Percentiles rank a stretch among this genome's conserved stretches.
These are phyloP conservation scores for Chrosomus eos DNA, from an alignment of 2,797 vertebrate genomes.

Conservation along the genomic window DNA sequence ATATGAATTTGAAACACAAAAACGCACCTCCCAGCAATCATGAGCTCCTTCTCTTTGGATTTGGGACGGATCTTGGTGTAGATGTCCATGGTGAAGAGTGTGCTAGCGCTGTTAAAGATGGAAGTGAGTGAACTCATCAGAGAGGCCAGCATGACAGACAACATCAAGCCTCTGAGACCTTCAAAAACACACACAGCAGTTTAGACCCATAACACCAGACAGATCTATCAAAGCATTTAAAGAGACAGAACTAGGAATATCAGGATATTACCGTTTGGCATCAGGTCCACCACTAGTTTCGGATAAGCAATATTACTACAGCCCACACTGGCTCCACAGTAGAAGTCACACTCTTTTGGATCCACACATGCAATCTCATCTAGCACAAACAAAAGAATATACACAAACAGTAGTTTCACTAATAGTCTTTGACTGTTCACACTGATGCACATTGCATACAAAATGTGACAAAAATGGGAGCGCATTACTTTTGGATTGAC, in stretches of 20 bases:
- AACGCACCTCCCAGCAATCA: constrained; percentile 88
- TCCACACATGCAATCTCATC: constrained; percentile 88
- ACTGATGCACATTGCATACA: too few species aligned
- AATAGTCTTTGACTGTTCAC: not conserved
- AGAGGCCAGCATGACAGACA: constrained; percentile 96
- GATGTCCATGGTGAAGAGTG: constrained; percentile 95
- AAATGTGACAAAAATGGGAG: too few species aligned
- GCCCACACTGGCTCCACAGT: constrained; percentile 85
- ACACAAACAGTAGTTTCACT: not conserved
- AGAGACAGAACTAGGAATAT: constrained; percentile 1
- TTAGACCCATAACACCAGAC: not conserved
- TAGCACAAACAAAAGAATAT: constrained; percentile 59
- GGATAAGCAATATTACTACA: constrained; percentile 95
- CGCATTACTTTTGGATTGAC: not conserved
- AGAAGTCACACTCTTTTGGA: constrained; percentile 74
- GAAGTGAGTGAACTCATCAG: constrained; percentile 98
- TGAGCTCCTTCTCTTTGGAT: constrained; percentile 88
- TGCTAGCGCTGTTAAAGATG: constrained; percentile 96
- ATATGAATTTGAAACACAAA: not conserved
- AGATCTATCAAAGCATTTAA: not conserved
- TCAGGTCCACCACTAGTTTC: constrained; percentile 90
- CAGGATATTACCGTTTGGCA: constrained; percentile 85
- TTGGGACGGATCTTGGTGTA: constrained; percentile 84
- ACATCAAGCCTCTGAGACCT: constrained; percentile 95
- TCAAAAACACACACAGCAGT: constrained; percentile 49